Evolutionary conservation across 2,113 vertebrate genomes (phyloP), one percentile per base, ranked within the genome.

Genomic region (Isurus oxyrinchus): DNA sequence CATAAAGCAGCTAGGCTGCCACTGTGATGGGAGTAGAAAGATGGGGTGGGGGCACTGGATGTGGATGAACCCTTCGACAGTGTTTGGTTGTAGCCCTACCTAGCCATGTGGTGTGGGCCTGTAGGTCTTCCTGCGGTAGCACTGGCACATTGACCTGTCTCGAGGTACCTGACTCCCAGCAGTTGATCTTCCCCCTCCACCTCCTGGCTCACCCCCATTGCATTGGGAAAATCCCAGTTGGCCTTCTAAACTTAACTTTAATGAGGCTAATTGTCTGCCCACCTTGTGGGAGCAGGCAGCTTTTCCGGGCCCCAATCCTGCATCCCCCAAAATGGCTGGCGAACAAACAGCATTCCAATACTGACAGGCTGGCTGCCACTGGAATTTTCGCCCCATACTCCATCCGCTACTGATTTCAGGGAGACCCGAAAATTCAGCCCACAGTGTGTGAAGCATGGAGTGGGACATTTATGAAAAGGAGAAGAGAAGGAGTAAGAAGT

Each of bases 401-500:
- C 72, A n/a, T 1, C 72, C 35, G 2, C 31, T 76, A 5, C 25
- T 66, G 63, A 19, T 19, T 76, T 76, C 72, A 76, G 31, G 27
- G 72, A 76, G 31, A 76, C 10, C 72, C 27, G 27, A 76, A 76
- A 76, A 76, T 76, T 76, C 72, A n/a, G 31, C 72, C 35, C 31
- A 27, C 72, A 84, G 19, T 23, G 1, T 93, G 31, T 61, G 90
- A 93, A 49, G 1, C 11, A 63, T 35, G 1, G 23, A 63, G 90
- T 63, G 19, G 2, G 5, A 63, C 35, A 14, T 27, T 35, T 90
- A 76, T 7, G 55, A 55, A 57, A 94, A 63, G n/a, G n/a, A n/a
- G 55, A 93, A 31, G 96, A 87, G 96, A 96, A 96, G 1, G 57
- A 66, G 19, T 94, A 63, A 94, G 53, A 23, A 16, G 40, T 7